Evolutionary conservation across 2,888 invertebrate genomes (phyloP), one percentile per base, ranked within the genome.

Genomic region (Pandemis heparana): DNA sequence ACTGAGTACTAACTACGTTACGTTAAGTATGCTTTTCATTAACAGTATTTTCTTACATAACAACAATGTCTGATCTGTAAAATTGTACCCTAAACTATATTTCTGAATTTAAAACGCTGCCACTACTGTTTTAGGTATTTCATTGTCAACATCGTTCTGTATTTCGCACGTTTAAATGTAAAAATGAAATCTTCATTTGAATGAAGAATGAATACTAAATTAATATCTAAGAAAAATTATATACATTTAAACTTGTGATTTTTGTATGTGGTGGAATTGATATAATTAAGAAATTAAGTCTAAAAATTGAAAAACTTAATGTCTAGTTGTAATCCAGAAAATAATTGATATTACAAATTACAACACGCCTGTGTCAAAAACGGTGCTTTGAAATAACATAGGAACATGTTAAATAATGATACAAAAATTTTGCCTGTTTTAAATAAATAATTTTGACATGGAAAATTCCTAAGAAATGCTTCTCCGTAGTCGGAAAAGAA

Each of bases 301-400:
- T 74, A 61, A 71, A 48, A 68, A 66, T 77, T 78, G 76, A 74
- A 74, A 78, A 78, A 77, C 56, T 53, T 23, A 23, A 32, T 23
- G 56, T 77, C 74, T 70, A 62, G 59, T 60, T 75, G 74, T 81
- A 75, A 77, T 85, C 85, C 87, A 86, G 87, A 88, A 86, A 79
- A 82, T 83, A 5, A 73, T 67, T 87, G 85, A 89, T 89, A 87
- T 87, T 87, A 85, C 72, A 38, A 59, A 87, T 87, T 87, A 85
- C 72, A 38, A 59, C 82, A 83, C 81, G 83, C 87, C 82, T 83
- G 92, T 90, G 88, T 91, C 91, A 73, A 92, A 92, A 86, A 85
- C 85, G 93, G 92, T 92, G 92, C 92, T 93, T 89, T 79, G 80
- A 86, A 86, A 91, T 89, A 91, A 90, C 82, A 92, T 88, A 89